Conservation (phyloP, 2,888 invertebrate genomes). For the Odontothrips loti region DNA sequence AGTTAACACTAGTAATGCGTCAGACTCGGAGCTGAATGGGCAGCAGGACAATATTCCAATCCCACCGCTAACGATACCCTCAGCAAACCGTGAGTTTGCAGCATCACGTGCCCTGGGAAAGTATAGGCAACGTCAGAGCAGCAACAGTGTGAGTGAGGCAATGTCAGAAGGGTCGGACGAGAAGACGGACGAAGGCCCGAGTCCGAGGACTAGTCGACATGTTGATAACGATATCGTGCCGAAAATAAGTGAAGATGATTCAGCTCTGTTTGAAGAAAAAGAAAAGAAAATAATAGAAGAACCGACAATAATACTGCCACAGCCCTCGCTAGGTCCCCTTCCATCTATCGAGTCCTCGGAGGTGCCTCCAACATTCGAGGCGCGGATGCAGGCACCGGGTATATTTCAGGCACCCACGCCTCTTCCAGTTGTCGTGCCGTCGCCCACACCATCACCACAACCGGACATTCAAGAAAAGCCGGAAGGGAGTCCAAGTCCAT, state of each 20-base stretch:
- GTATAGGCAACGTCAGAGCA: conserved; percentile 58
- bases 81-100: conserved; percentile 76
- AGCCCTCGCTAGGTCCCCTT: background rate
- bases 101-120: conserved; percentile 77
- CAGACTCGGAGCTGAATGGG: conserved; percentile 46
- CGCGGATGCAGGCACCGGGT: background rate
- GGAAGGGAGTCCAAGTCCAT: conserved; percentile 63
- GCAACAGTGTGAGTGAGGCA: conserved; percentile 32
- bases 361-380: background rate
- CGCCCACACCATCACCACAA: conserved; percentile 25
- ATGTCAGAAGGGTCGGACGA: conserved; percentile 31
- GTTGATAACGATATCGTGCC: conserved; percentile 36
- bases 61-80: conserved; percentile 55
- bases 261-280: conserved; percentile 39
- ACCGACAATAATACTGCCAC: conserved; percentile 31
- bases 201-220: conserved; percentile 29
- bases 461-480: conserved; percentile 55
- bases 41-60: conserved; percentile 45
- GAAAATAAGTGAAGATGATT: conserved; percentile 39
- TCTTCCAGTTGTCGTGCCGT: background rate
- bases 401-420: conserved; percentile 5
- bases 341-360: background rate
- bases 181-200: conserved; percentile 27
- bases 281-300: conserved; percentile 39
- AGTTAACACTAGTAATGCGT: conserved; percentile 43